Evolutionary conservation across 2,888 invertebrate genomes (phyloP).

Genomic region (Marasmarcha lunaedactyla): DNA sequence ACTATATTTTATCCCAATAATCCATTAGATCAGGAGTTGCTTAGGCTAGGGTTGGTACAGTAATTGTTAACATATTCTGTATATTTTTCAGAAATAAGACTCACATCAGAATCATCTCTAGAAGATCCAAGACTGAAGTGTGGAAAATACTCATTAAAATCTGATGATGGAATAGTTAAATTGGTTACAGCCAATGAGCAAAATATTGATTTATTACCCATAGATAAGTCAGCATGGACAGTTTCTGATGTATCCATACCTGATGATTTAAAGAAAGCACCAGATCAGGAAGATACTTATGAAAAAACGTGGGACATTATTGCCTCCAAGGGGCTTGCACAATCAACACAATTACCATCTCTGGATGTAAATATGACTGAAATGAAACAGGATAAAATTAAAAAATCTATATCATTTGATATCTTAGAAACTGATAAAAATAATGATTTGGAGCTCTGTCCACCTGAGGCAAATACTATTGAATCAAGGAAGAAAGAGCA

Average conservation of each 20-base stretch:
- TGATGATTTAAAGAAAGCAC: conserved; percentile 22
- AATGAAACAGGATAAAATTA: too few relatives aligned
- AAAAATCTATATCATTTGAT: too few relatives aligned
- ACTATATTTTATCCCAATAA: too few relatives aligned
- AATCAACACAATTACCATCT: conserved; percentile 22
- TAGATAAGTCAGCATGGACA: conserved; percentile 29
- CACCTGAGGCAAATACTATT: too few relatives aligned
- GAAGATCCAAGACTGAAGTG: conserved; percentile 45
- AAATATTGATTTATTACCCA: conserved; percentile 27
- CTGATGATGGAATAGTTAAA: conserved; percentile 22
- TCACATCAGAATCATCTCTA: conserved; percentile 25
- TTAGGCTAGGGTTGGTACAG: too few relatives aligned
- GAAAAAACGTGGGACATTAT: conserved; percentile 20
- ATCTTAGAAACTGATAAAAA: too few relatives aligned
- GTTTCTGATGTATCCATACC: conserved; percentile 26
- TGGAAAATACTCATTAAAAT: conserved; percentile 31
- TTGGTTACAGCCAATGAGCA: conserved; percentile 26
- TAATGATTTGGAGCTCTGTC: too few relatives aligned
- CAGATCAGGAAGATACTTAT: conserved; percentile 13
- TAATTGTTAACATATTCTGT: conserved; percentile 5
- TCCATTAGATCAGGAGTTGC: too few relatives aligned
- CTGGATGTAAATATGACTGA: conserved; percentile 15
- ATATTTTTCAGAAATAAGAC: conserved; percentile 41
- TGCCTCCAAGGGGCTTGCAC: conserved; percentile 19
- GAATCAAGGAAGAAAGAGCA: too few relatives aligned